Percentiles rank a stretch among this genome's conserved stretches.
phyloP scores from a whole-genome alignment of 2,113 vertebrate species.

The Casuarius casuarius region DNA sequence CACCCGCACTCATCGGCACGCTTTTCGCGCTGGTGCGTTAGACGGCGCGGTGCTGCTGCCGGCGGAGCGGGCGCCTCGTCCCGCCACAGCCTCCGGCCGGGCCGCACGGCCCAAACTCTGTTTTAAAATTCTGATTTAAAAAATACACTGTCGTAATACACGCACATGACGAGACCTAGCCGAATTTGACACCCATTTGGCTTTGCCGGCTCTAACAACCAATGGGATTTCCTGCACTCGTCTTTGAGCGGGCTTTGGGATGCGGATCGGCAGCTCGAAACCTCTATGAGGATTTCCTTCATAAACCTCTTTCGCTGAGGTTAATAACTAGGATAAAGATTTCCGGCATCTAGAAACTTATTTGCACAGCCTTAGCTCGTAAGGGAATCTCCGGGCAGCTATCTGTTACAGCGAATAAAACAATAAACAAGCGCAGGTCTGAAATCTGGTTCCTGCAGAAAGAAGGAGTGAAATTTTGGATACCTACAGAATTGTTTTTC shows the following conservation, averaged over 20 bases:
- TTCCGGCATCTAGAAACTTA: neutral
- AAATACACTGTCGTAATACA: neutral
- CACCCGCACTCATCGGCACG: neutral
- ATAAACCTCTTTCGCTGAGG: conserved; percentile 5
- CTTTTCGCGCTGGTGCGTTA: accelerated
- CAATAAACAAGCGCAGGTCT: neutral
- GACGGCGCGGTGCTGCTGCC: too few relatives aligned
- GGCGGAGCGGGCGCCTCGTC: too few relatives aligned
- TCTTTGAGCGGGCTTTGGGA: neutral
- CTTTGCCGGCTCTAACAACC: neutral
- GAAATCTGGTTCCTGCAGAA: neutral
- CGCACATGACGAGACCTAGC: accelerated
- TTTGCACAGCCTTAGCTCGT: neutral
- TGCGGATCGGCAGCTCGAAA: neutral
- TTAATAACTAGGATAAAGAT: neutral
- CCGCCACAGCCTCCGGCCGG: too few relatives aligned
- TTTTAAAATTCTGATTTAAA: neutral
- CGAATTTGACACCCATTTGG: too few relatives aligned
- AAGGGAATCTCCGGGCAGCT: neutral
- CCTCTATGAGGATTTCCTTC: conserved; percentile 3
- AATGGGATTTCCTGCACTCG: accelerated
- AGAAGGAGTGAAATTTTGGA: neutral
- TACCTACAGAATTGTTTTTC: neutral
- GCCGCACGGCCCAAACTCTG: too few relatives aligned
- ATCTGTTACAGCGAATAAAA: neutral